Base-by-base conservation (phyloP, 2,797 vertebrate genomes). In the Arnoldichthys spilopterus region DNA sequence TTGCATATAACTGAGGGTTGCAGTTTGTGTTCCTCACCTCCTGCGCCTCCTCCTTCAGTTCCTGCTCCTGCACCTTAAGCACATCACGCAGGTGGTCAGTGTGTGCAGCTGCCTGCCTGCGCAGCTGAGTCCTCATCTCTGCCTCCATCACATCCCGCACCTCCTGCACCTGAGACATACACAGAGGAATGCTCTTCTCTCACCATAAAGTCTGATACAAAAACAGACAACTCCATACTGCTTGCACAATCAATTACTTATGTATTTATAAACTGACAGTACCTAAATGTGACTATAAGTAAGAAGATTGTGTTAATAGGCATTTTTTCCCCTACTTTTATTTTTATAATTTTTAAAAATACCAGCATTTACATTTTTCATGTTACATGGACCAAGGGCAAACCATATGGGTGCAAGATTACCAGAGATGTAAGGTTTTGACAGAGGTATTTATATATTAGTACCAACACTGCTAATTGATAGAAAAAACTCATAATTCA, bases 91-190 rank as follows among this genome's bases (percentile, higher is more conserved):
- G 93, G 2, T 99, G 98, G 87, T 99, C 98, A 0, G 95, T 96
- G 91, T 99, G 97, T 51, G 97, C 98, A 0, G 97, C 97, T 0
- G 98, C 97, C 87, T 99, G 97, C 16, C 98, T 94, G 40, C 97
- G 94, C 0, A 99, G 94, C 92, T 99, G 98, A 0, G 97, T 99
- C 82, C 98, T 95, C 98, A 99, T 99, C 86, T 99, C 98, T 0
- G 80, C 93, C 89, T 99, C 98, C 96, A 99, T 97, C 87, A 97
- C 95, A 24, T 97, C 97, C 28, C 96, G 92, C 12, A 97, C 87
- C 85, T 98, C 97, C 7, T 95, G 93, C 34, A 96, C 87, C 98
- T 99, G 87, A 49, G 30, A 37, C 37, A 79, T 11, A 78, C 15
- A 2, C 34, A 8, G 30, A 61, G 6, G 7, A 12, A 58, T 6